phyloP scores from a whole-genome alignment of 2,888 invertebrate genomes.

The Diogma glabrata region DNA sequence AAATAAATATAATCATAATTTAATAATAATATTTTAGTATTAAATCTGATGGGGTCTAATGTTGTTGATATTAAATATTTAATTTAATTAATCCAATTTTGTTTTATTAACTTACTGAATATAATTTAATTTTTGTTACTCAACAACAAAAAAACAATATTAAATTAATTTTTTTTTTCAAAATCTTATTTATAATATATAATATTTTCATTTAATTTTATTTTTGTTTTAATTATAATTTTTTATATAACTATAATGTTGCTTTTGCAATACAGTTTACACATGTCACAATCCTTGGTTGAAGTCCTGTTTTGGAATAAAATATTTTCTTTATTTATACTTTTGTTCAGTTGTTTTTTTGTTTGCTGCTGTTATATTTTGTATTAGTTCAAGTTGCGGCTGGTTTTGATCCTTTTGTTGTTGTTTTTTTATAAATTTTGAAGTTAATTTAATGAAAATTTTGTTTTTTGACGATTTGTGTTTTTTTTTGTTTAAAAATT shows the following conservation, averaged over 20 bases:
- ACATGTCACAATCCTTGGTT: conserved; percentile 18
- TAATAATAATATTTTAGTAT: conserved; percentile 8
- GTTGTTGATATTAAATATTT: conserved; percentile 6
- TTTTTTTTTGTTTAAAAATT: conserved; percentile 15
- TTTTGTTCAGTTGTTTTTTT: conserved; percentile 17
- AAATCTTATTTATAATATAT: too few species aligned
- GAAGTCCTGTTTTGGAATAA: conserved; percentile 16
- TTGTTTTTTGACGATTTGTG: conserved; percentile 8
- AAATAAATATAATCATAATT: conserved; percentile 4
- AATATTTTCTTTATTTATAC: conserved; percentile 17
- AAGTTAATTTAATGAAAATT: conserved; percentile 9
- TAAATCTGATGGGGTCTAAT: conserved; percentile 9
- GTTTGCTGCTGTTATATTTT: conserved; percentile 12
- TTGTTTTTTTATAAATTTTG: conserved; percentile 14
- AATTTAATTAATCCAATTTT: conserved; percentile 8
- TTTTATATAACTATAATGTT: conserved; percentile 15
- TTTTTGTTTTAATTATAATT: conserved; percentile 12
- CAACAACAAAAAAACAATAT: conserved; percentile 11
- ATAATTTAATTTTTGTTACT: conserved; percentile 1
- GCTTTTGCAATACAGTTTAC: conserved; percentile 23
- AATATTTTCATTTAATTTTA: conserved; percentile 11
- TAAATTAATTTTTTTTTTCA: conserved; percentile 12
- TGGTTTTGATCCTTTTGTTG: conserved; percentile 17
- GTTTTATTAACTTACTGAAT: conserved; percentile 5
- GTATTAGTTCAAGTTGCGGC: conserved; percentile 12